phyloP scores from a whole-genome alignment of 1,140 invertebrate species.

The Lepidurus arcticus region DNA sequence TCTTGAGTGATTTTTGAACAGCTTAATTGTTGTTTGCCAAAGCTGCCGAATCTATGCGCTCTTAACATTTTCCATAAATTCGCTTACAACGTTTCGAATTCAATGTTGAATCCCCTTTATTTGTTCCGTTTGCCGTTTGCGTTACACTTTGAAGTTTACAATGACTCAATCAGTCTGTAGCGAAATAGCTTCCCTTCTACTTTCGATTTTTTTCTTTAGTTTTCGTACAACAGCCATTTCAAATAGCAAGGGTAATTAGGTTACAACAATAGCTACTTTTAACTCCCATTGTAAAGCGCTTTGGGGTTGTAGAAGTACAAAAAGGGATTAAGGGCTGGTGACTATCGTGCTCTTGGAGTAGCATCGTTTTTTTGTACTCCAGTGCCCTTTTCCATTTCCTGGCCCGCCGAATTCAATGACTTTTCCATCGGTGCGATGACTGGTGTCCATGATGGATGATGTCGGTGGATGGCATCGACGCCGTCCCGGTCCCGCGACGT shows the following conservation, averaged over 20 bases:
- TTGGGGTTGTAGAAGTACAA: not conserved
- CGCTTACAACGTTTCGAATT: not conserved
- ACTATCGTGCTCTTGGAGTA: not conserved
- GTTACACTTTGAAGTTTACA: not conserved
- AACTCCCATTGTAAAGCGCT: slow-evolving; percentile 5
- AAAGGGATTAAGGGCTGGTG: slow-evolving; percentile 4
- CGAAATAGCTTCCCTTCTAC: not conserved
- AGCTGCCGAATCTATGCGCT: not conserved
- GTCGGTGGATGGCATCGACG: slow-evolving; percentile 13
- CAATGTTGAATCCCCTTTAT: not conserved
- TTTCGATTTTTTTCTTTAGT: not conserved
- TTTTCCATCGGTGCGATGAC: slow-evolving; percentile 19
- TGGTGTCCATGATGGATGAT: slow-evolving; percentile 7
- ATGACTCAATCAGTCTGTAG: slow-evolving; percentile 12
- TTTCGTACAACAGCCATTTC: not conserved
- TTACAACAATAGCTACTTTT: slow-evolving; percentile 11
- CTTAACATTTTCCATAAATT: not conserved
- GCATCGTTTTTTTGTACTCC: slow-evolving; percentile 19
- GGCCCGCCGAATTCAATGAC: slow-evolving; percentile 20
- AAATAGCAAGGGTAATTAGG: slow-evolving; percentile 13
- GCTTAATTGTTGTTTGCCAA: not conserved
- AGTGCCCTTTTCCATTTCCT: slow-evolving; percentile 14
- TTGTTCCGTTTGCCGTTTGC: not conserved
- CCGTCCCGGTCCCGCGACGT: slow-evolving; percentile 4
- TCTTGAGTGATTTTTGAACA: not conserved